Evolutionary conservation across 2,113 vertebrate species (phyloP), one percentile per base, ranked within the genome.

Genomic region (Marcusenius ussheri): DNA sequence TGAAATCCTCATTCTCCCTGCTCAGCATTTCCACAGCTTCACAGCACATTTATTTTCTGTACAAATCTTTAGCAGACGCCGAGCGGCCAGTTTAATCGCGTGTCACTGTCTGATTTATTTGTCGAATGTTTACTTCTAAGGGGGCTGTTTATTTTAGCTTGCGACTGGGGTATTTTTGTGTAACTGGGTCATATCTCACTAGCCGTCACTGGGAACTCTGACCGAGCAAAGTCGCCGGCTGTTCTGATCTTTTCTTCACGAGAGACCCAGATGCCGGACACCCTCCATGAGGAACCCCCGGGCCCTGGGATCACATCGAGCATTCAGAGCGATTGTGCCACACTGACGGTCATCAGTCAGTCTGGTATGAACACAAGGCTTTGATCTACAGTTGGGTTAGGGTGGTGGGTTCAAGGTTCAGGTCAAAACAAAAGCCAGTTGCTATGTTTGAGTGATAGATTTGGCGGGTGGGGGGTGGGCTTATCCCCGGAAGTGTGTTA

Each of bases 331-430:
- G 10, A 56, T 92, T 91, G 91, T 92, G 91, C 90, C 92, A 88
- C 92, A 93, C 91, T 92, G 93, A 93, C 93, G 93, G 92, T 88
- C 88, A 90, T 91, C 91, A 92, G 94, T 93, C 94, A 66, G 92
- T 91, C 90, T 93, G 95, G 94, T 95, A 95, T 95, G 90, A 92
- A 90, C 94, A 93, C 94, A 95, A 96, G 95, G 93, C 93, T 93
- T 95, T 96, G 95, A 96, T 95, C 93, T 62, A 58, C 84, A 74
- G 83, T 85, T 87, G 84, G 31, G 74, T 80, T 39, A 70, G n/a
- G 49, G 21, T 24, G 74, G 58, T 83, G 21, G 86, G 53, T 80
- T 42, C 31, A 39, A 42, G 74, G 74, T 42, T 80, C 31, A 19
- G 45, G 83, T 15, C 88, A 49, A 50, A 46, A 50, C 27, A 35